These are phyloP conservation scores for Euphydryas editha DNA, from an alignment of 2,888 invertebrate genomes.

Conservation along the genomic window DNA sequence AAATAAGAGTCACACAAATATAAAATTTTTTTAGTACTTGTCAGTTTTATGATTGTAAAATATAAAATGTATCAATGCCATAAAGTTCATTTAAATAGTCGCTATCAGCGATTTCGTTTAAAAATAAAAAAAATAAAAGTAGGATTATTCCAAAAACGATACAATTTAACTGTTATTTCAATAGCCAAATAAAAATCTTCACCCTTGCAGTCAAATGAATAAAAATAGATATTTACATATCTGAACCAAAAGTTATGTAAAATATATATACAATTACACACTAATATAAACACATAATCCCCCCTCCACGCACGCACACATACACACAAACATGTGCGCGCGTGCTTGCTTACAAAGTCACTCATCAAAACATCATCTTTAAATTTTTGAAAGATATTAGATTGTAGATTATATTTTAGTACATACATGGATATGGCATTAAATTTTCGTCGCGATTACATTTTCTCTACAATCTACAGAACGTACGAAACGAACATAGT, in stretches of 20 bases:
- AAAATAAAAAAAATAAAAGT: conserved; percentile 6
- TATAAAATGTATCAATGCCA: background rate
- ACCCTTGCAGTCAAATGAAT: background rate
- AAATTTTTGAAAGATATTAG: no score
- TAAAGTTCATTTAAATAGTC: background rate
- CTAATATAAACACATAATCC: no score
- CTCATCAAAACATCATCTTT: no score
- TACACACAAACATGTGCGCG: no score
- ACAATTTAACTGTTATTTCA: conserved; percentile 10
- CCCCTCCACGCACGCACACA: no score
- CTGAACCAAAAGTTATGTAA: no score
- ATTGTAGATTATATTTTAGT: no score
- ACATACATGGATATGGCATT: no score
- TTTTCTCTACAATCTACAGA: background rate
- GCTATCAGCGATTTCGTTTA: background rate
- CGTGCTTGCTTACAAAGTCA: no score
- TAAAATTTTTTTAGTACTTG: background rate
- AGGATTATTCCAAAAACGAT: conserved; percentile 1
- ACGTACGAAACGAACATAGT: background rate
- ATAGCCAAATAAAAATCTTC: conserved; percentile 4
- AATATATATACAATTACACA: no score
- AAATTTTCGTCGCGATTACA: no score
- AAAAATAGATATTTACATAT: background rate
- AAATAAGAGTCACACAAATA: no score
- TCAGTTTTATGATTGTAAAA: background rate